Conservation (phyloP, 2,113 vertebrate genomes). For the Orthochromis malagaraziensis region DNA sequence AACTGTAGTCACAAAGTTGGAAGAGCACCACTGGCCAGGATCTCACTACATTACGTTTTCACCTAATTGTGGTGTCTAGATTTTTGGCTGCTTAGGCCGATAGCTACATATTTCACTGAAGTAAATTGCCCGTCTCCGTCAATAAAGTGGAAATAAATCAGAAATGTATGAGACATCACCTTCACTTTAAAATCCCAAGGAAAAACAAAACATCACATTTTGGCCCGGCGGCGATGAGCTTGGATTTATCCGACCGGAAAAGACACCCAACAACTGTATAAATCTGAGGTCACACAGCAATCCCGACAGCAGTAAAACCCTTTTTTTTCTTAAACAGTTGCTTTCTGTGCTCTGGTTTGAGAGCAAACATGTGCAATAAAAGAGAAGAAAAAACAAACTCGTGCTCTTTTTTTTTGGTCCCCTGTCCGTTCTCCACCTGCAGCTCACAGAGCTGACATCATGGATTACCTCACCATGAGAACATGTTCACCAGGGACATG, state of each 20-base stretch:
- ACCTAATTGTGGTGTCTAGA: not conserved
- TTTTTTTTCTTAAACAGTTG: not conserved
- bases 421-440: slow-evolving; percentile 61
- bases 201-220: slow-evolving; percentile 27
- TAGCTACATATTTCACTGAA: not conserved
- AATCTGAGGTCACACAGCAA: not conserved
- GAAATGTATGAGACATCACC: slow-evolving; percentile 32
- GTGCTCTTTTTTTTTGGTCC: not conserved
- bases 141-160: slow-evolving; percentile 22
- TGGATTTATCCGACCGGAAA: slow-evolving; percentile 21
- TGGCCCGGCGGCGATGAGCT: not conserved
- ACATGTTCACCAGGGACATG: slow-evolving; percentile 55
- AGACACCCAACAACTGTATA: slow-evolving; percentile 38
- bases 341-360: slow-evolving; percentile 18
- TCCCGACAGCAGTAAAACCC: slow-evolving; percentile 21
- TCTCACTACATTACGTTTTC: not conserved
- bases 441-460: slow-evolving; percentile 55
- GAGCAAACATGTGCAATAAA: slow-evolving; percentile 37
- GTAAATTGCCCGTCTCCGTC: not conserved
- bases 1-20: not conserved
- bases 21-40: not conserved
- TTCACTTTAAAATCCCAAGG: slow-evolving; percentile 19
- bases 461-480: slow-evolving; percentile 63
- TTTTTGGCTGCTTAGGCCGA: not conserved
- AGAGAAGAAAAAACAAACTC: not conserved